phyloP scores from a whole-genome alignment of 2,113 vertebrate genomes.

The Mobula birostris region DNA sequence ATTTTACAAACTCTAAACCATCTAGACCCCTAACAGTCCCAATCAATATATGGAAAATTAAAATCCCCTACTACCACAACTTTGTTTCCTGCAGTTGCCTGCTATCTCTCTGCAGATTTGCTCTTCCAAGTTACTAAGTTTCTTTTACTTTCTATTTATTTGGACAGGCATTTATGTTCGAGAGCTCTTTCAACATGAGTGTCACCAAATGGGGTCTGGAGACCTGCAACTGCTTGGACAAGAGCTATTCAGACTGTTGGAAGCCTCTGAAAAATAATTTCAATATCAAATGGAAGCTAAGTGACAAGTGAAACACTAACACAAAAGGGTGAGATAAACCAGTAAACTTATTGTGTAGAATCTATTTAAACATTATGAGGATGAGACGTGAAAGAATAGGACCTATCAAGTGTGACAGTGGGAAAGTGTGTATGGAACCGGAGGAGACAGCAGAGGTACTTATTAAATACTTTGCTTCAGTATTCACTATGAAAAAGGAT shows the following conservation, averaged over 20 bases:
- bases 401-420: too few species aligned
- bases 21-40: too few species aligned
- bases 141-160: background rate
- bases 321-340: background rate
- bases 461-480: too few species aligned
- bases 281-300: conserved; percentile 66
- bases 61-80: too few species aligned
- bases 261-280: conserved; percentile 79
- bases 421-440: too few species aligned
- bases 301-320: conserved; percentile 46
- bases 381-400: background rate
- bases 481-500: too few species aligned
- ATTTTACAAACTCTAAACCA: too few species aligned
- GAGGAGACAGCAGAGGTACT: too few species aligned
- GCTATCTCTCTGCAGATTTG: too few species aligned
- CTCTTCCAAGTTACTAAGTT: background rate
- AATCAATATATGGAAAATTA: too few species aligned
- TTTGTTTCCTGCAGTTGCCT: too few species aligned
- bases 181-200: conserved; percentile 81
- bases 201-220: conserved; percentile 88
- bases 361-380: background rate
- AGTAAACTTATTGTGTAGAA: background rate
- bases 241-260: conserved; percentile 89
- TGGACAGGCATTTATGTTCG: conserved; percentile 89
- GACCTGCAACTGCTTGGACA: conserved; percentile 73